phyloP scores from a whole-genome alignment of 2,888 invertebrate genomes.

The Drosophila neotestacea region DNA sequence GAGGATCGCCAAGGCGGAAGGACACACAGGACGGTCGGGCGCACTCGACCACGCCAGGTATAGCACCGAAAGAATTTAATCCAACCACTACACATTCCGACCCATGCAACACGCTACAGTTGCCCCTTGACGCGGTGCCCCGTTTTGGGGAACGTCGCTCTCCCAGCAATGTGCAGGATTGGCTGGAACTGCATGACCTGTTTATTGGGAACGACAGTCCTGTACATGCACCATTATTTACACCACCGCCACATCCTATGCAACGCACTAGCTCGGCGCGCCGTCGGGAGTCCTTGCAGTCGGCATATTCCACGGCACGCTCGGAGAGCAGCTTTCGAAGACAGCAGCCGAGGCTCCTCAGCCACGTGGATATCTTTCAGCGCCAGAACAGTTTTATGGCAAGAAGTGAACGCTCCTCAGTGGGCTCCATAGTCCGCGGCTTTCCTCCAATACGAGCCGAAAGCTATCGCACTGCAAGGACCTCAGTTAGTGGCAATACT shows the following conservation, averaged over 20 bases:
- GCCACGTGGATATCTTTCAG: constrained; percentile 79
- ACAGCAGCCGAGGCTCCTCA: constrained; percentile 62
- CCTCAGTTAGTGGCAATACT: constrained; percentile 45
- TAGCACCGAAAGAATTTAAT: constrained; percentile 46
- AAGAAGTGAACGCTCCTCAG: constrained; percentile 81
- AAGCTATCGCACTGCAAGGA: constrained; percentile 60
- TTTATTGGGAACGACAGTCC: constrained; percentile 64
- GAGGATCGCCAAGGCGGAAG: constrained; percentile 90
- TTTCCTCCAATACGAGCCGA: constrained; percentile 82
- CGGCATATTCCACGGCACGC: constrained; percentile 71
- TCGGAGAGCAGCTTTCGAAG: constrained; percentile 71
- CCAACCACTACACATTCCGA: constrained; percentile 21
- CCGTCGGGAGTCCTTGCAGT: constrained; percentile 72
- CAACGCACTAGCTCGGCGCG: constrained; percentile 40
- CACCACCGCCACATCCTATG: constrained; percentile 1
- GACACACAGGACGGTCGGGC: constrained; percentile 63
- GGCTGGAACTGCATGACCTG: constrained; percentile 84
- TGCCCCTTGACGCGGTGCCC: constrained; percentile 71
- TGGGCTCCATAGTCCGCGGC: constrained; percentile 81
- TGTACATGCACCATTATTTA: constrained; percentile 19
- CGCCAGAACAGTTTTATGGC: constrained; percentile 82
- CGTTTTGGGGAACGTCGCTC: constrained; percentile 84
- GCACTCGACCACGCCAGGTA: constrained; percentile 79
- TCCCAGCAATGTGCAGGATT: constrained; percentile 84
- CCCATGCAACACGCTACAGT: constrained; percentile 53